Evolutionary conservation across 2,113 vertebrate genomes (phyloP).

Genomic region (Nothoprocta pentlandii): DNA sequence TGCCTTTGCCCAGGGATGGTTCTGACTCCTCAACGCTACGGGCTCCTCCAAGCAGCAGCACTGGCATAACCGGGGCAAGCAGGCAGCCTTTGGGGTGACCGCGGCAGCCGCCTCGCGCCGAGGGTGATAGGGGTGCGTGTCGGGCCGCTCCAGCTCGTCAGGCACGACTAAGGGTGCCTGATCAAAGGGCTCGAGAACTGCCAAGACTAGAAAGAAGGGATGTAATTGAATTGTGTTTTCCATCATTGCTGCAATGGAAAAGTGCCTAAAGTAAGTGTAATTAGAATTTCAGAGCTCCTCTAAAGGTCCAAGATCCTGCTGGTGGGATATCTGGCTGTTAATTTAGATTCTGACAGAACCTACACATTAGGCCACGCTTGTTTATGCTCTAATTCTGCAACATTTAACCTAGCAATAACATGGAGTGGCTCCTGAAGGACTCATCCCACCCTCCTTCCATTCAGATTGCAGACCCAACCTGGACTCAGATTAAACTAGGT

Average conservation of each 20-base stretch:
- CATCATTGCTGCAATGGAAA: not conserved
- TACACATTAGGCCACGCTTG: not conserved
- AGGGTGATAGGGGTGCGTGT: not conserved
- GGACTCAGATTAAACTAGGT: not conserved
- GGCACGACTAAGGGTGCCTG: not conserved
- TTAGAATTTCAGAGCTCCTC: not conserved
- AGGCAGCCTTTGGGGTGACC: not conserved
- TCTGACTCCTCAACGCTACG: accelerated
- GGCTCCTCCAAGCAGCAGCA: not conserved
- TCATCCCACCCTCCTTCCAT: not conserved
- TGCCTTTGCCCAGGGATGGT: not conserved
- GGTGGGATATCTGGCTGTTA: not conserved
- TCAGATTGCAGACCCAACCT: not conserved
- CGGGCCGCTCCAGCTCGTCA: not conserved
- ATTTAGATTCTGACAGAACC: not conserved
- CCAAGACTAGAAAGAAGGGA: not conserved
- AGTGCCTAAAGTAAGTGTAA: not conserved
- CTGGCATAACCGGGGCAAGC: not conserved
- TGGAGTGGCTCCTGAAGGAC: not conserved
- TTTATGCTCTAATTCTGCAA: not conserved
- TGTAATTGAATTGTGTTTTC: not conserved
- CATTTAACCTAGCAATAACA: accelerated
- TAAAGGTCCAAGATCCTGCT: not conserved
- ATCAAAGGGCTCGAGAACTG: not conserved
- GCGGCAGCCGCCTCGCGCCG: not conserved